These are phyloP conservation scores for Elgaria multicarinata DNA, from an alignment of 2,113 vertebrate genomes.

Conservation along the genomic window DNA sequence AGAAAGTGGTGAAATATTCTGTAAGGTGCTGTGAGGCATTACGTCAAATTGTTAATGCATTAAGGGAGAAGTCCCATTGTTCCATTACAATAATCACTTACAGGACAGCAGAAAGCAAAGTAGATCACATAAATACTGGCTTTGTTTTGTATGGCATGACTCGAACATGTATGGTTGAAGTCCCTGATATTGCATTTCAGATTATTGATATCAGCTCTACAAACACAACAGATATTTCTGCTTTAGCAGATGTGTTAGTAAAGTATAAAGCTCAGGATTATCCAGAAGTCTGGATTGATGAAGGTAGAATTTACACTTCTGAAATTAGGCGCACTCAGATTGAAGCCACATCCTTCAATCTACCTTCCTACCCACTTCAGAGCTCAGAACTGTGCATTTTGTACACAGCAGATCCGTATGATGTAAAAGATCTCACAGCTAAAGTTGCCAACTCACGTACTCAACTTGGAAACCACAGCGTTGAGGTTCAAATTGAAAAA, in stretches of 20 bases:
- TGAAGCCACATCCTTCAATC: constrained; percentile 23
- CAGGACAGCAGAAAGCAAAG: constrained; percentile 76
- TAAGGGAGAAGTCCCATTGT: constrained; percentile 64
- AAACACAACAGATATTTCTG: constrained; percentile 78
- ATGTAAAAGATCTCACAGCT: constrained; percentile 72
- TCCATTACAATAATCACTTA: constrained; percentile 82
- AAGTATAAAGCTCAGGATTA: constrained; percentile 71
- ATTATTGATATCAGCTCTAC: constrained; percentile 83
- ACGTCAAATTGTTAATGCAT: constrained; percentile 79
- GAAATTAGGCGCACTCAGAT: constrained; percentile 74
- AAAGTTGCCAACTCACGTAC: constrained; percentile 11
- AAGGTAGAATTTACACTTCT: constrained; percentile 73
- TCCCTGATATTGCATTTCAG: constrained; percentile 81
- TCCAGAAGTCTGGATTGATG: constrained; percentile 83
- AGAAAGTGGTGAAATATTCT: constrained; percentile 70
- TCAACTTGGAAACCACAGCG: constrained; percentile 58
- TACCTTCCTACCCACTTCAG: neutral
- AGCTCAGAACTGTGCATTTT: constrained; percentile 71
- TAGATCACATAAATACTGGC: constrained; percentile 82
- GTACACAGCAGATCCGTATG: constrained; percentile 79
- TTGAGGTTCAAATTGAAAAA: constrained; percentile 80
- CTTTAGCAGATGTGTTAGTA: constrained; percentile 76
- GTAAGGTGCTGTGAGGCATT: constrained; percentile 83
- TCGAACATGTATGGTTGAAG: constrained; percentile 81
- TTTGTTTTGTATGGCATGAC: constrained; percentile 85